These are phyloP conservation scores for Manacus vitellinus DNA, from an alignment of 2,113 vertebrate species.

Conservation along the genomic window DNA sequence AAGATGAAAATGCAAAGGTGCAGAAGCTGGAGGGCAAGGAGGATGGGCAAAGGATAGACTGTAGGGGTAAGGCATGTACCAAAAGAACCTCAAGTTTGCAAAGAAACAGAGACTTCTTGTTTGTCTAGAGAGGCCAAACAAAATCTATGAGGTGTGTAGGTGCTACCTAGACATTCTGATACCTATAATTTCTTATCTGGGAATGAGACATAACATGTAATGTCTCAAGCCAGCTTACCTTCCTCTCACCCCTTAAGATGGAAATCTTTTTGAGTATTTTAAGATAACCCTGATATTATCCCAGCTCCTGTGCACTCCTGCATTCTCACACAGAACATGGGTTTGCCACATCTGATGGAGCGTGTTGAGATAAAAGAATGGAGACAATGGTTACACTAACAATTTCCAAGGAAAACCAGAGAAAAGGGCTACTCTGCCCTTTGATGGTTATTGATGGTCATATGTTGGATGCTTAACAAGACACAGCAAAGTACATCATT, in stretches of 20 bases:
- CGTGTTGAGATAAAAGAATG: background rate
- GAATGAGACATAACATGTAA: background rate
- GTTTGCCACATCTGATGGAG: background rate
- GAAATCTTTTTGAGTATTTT: background rate
- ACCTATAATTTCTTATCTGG: background rate
- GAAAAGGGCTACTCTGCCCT: background rate
- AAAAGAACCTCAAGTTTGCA: background rate
- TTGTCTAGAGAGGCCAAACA: background rate
- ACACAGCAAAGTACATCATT: background rate
- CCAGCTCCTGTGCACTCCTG: rapidly evolving
- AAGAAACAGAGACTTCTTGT: background rate
- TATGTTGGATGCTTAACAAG: background rate
- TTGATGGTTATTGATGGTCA: background rate
- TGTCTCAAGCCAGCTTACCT: background rate
- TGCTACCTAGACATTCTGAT: background rate
- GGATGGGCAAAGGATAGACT: background rate
- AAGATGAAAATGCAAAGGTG: background rate
- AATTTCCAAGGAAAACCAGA: background rate
- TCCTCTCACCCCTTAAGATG: background rate
- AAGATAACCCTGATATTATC: background rate
- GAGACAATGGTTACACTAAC: background rate
- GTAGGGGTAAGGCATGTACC: rapidly evolving
- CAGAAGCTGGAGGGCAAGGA: background rate
- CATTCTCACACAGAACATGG: background rate
- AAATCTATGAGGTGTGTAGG: background rate